Conservation (phyloP, 2,113 vertebrate genomes). For the Pygoscelis antarcticus region DNA sequence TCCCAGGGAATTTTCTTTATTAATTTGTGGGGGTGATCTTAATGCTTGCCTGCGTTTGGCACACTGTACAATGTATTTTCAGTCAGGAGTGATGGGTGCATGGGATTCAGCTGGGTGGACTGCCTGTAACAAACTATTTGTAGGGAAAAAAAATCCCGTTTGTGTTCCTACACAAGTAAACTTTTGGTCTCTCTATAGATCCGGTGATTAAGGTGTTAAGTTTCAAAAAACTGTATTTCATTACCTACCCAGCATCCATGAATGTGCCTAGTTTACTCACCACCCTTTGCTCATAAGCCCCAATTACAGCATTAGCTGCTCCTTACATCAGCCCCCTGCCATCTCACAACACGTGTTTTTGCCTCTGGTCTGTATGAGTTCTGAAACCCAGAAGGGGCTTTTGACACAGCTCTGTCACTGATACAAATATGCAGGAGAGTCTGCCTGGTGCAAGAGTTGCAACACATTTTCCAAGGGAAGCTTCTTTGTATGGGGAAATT, state of each 20-base stretch:
- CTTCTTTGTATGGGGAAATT: neutral
- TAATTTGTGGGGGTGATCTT: neutral
- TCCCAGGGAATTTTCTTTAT: neutral
- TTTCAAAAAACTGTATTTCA: neutral
- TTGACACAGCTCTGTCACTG: accelerated
- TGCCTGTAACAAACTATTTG: neutral
- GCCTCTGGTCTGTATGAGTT: neutral
- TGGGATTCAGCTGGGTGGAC: neutral
- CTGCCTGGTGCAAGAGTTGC: neutral
- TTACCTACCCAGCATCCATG: neutral
- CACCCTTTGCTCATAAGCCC: neutral
- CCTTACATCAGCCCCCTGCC: neutral
- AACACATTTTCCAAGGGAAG: neutral
- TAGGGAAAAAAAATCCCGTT: neutral
- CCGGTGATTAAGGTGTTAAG: neutral
- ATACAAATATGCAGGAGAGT: neutral
- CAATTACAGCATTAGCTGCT: neutral
- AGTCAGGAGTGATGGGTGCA: neutral
- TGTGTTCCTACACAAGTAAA: neutral
- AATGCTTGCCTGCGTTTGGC: neutral
- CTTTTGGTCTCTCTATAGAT: neutral
- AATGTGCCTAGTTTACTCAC: neutral
- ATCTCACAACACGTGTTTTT: neutral
- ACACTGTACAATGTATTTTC: neutral
- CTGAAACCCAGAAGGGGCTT: neutral